Conservation (phyloP, 2,113 vertebrate species). For the Gobio gobio region DNA sequence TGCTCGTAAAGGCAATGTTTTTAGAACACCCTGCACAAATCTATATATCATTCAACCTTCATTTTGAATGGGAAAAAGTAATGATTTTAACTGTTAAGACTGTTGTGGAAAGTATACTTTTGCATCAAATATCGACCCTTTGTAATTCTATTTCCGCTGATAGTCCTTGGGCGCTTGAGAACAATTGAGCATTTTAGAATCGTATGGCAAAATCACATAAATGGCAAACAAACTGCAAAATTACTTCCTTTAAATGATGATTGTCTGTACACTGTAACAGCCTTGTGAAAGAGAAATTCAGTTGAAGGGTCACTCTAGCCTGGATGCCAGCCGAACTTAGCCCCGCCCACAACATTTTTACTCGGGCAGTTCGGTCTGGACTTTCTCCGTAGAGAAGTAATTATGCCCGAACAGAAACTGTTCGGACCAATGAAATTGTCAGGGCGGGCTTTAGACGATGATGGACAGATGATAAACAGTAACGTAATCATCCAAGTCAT, state of each 20-base stretch:
- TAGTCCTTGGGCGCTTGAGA: background rate
- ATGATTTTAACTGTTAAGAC: background rate
- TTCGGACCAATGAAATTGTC: no score
- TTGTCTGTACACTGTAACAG: background rate
- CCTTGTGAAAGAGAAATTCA: background rate
- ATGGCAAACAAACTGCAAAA: slow-evolving; percentile 3
- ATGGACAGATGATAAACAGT: no score
- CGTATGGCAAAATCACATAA: background rate
- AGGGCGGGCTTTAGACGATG: no score
- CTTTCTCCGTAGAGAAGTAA: no score
- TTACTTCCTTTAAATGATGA: background rate
- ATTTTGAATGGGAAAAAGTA: background rate
- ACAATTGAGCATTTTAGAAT: slow-evolving; percentile 1
- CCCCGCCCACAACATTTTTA: no score
- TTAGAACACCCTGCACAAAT: background rate
- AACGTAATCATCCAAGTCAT: no score
- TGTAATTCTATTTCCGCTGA: background rate
- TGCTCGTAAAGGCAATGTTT: background rate
- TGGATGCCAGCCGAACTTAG: no score
- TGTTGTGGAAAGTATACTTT: background rate
- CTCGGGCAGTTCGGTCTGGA: no score
- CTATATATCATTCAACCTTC: background rate
- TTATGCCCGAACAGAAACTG: no score
- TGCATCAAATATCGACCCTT: background rate
- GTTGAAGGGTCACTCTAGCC: background rate